These are phyloP conservation scores for Calosoma granatense DNA, from an alignment of 1,140 invertebrate species.

Conservation along the genomic window DNA sequence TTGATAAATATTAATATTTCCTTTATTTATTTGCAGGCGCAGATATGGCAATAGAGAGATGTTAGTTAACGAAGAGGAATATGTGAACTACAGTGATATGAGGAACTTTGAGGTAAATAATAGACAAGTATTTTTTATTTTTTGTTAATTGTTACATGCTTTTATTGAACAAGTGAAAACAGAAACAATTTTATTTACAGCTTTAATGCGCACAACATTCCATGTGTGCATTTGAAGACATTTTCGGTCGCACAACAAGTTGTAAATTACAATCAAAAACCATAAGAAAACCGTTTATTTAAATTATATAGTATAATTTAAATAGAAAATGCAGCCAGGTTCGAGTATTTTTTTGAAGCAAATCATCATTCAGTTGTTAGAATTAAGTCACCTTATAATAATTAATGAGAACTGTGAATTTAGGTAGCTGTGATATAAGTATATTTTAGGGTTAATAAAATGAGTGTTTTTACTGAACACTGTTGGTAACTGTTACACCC, in stretches of 20 bases:
- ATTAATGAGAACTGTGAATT: constrained; percentile 2
- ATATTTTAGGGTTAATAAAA: background rate
- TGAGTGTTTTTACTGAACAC: too few relatives aligned
- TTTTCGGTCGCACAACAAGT: too few relatives aligned
- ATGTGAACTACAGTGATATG: constrained; percentile 34
- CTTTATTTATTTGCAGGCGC: constrained; percentile 29
- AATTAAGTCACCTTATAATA: background rate
- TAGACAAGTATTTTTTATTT: background rate
- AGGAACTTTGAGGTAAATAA: constrained; percentile 35
- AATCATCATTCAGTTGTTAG: background rate
- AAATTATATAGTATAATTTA: too few relatives aligned
- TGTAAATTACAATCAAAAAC: too few relatives aligned
- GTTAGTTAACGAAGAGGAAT: constrained; percentile 35
- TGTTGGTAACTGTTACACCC: background rate
- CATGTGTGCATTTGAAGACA: background rate
- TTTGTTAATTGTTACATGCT: background rate
- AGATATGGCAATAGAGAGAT: constrained; percentile 35
- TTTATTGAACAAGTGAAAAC: background rate
- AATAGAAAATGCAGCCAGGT: background rate
- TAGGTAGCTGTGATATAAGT: constrained; percentile 6
- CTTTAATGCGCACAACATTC: background rate
- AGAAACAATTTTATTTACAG: background rate
- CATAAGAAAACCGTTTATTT: too few relatives aligned
- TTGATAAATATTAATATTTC: too few relatives aligned
- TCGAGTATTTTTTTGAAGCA: background rate